Evolutionary conservation across 35 echinoderm and acorn worm species (phyloP), one percentile per base, ranked within the genome.

Genomic region (Ophioderma brevispina): DNA sequence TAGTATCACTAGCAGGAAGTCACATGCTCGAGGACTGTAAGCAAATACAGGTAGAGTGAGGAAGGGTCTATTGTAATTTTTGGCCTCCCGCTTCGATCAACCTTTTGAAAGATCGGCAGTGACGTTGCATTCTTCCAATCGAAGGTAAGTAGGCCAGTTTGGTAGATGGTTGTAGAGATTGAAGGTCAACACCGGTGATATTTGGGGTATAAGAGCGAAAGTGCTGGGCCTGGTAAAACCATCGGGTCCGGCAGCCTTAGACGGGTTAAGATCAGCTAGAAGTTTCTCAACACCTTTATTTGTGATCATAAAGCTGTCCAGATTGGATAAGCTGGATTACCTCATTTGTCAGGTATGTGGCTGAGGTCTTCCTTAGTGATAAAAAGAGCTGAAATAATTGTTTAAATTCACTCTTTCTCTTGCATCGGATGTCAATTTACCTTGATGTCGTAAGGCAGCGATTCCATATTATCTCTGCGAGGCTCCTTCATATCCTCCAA

Each of bases 211-310:
- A 84, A 35, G 32, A 63, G 34, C 33, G 39, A 39, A 1, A 92
- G 84, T 25, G 87, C 76, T 4, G 76, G 59, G 40, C 40, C 63
- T n/a, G 52, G 90, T 87, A 92, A 30, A 21, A 43, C 76, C 46
- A 80, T 92, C 83, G 3, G 90, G 76, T 37, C 90, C 90, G 46
- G 82, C 38, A 35, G 80, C 50, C 39, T 92, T 92, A 18, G 37
- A 79, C 17, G 79, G 80, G 78, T 87, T 50, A 0, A 86, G 38
- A 18, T 87, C 40, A 35, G 36, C 37, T 4, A 86, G 77, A 33
- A 85, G 81, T 23, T 87, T 84, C 35, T 87, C 59, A 1, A 92
- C 52, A 13, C 79, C 64, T 34, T 14, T 8, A 41, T 31, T 14
- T 41, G 81, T 91, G 36, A 91, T 25, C n/a, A 21, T 35, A 31